Conservation (phyloP, 2,797 vertebrate genomes). For the Poeciliopsis presidionis region DNA sequence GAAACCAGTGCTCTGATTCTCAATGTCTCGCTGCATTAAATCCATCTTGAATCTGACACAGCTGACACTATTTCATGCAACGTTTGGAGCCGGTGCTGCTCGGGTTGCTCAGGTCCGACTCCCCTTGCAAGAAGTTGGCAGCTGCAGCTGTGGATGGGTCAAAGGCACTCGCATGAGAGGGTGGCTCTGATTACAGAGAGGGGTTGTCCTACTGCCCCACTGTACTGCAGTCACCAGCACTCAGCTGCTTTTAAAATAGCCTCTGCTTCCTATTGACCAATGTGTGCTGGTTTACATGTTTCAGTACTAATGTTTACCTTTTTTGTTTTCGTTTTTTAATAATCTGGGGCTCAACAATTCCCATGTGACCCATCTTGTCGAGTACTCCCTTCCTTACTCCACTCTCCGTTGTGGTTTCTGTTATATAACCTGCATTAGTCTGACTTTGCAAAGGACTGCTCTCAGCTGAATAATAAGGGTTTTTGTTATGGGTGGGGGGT, state of each 20-base stretch:
- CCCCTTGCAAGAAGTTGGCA: conserved; percentile 57
- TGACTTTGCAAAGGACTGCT: conserved; percentile 48
- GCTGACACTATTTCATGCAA: conserved; percentile 50
- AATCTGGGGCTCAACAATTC: conserved; percentile 19
- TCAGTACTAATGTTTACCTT: background rate
- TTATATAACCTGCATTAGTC: conserved; percentile 67
- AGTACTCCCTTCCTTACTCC: conserved; percentile 28
- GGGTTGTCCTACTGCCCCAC: conserved; percentile 67
- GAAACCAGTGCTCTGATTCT: conserved; percentile 20
- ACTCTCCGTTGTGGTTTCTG: conserved; percentile 24
- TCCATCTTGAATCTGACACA: conserved; percentile 26
- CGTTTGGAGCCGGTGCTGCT: conserved; percentile 32
- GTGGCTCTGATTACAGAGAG: conserved; percentile 59
- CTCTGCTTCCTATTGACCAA: background rate
- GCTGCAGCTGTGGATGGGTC: conserved; percentile 41
- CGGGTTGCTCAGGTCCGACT: conserved; percentile 49
- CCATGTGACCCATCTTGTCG: conserved; percentile 25
- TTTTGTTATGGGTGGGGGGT: conserved; percentile 13
- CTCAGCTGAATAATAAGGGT: conserved; percentile 40
- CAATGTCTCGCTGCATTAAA: conserved; percentile 31
- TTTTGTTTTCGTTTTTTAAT: background rate
- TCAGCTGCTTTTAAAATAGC: background rate
- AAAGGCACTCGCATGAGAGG: conserved; percentile 40
- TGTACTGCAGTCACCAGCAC: conserved; percentile 36
- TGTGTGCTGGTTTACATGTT: background rate